Conservation (phyloP, 1,140 invertebrate genomes). For the Neodiprion lecontei region DNA sequence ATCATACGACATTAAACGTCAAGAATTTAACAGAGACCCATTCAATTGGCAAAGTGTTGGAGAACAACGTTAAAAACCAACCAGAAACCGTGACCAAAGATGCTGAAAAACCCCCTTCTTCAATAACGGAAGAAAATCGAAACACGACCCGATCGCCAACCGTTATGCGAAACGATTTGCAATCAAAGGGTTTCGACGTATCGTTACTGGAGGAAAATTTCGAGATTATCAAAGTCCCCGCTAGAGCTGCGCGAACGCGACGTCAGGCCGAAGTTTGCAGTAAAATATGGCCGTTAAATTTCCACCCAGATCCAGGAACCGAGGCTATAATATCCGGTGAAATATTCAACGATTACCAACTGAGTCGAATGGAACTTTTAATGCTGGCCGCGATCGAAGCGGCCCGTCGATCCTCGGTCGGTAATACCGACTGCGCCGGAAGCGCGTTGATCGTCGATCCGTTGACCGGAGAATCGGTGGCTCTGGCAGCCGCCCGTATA, state of each 20-base stretch:
- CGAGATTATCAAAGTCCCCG: conserved; percentile 67
- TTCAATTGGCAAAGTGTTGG: too few relatives aligned
- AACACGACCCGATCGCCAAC: conserved; percentile 22
- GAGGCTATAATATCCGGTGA: conserved; percentile 70
- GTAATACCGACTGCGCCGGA: conserved; percentile 49
- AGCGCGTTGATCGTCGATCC: conserved; percentile 77
- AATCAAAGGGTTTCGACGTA: conserved; percentile 61
- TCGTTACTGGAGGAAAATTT: conserved; percentile 63
- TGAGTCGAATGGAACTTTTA: conserved; percentile 66
- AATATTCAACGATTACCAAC: conserved; percentile 69
- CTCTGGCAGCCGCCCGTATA: conserved; percentile 70
- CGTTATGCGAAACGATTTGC: conserved; percentile 45
- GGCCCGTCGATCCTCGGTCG: conserved; percentile 52
- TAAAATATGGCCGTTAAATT: conserved; percentile 83
- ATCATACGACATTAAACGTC: not conserved
- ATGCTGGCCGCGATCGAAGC: conserved; percentile 70
- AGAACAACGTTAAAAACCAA: too few relatives aligned
- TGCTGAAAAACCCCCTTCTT: too few relatives aligned
- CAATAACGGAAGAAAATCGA: too few relatives aligned
- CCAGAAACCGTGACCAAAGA: too few relatives aligned
- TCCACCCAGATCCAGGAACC: conserved; percentile 77
- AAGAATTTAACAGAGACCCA: too few relatives aligned
- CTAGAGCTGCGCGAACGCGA: conserved; percentile 67
- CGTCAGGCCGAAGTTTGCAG: conserved; percentile 71
- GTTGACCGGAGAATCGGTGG: conserved; percentile 65